A percentile compares a stretch with the other conserved stretches of the same genome.
phyloP scores from a whole-genome alignment of 2,888 invertebrate genomes.

The Tanaodytes sp. region DNA sequence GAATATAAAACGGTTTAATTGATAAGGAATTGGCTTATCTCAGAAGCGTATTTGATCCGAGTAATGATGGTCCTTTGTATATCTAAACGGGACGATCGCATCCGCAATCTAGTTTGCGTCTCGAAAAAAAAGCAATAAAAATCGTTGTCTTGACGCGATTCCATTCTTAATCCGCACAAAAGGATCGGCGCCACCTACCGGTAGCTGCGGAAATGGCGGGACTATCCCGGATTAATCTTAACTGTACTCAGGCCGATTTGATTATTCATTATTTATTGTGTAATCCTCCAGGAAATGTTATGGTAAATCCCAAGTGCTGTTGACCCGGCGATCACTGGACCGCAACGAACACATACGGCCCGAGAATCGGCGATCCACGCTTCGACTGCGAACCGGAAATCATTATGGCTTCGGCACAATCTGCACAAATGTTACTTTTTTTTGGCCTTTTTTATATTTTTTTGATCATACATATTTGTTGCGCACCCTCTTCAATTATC shows the following conservation, averaged over 20 bases:
- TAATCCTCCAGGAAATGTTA: constrained; percentile 59
- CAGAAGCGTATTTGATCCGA: constrained; percentile 16
- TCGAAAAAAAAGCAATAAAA: too few species aligned
- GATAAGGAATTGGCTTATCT: constrained; percentile 45
- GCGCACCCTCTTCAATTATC: too few species aligned
- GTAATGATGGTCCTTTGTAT: constrained; percentile 36
- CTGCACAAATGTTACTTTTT: constrained; percentile 35
- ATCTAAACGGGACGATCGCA: constrained; percentile 16
- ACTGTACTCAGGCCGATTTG: constrained; percentile 58
- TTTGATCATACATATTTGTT: too few species aligned
- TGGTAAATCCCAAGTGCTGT: constrained; percentile 67
- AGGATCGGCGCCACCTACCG: constrained; percentile 34
- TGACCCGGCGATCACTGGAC: constrained; percentile 68
- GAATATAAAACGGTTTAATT: constrained; percentile 39
- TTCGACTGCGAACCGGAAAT: constrained; percentile 63
- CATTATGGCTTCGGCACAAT: constrained; percentile 60
- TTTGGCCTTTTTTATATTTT: too few species aligned
- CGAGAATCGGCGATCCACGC: constrained; percentile 56
- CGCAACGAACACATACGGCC: constrained; percentile 65
- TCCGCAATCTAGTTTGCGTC: too few species aligned
- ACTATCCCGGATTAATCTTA: constrained; percentile 48
- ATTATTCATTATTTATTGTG: constrained; percentile 65
- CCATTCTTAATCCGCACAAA: constrained; percentile 14
- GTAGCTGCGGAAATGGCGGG: constrained; percentile 31
- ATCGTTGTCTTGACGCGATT: too few species aligned